phyloP scores from a whole-genome alignment of 2,888 invertebrate genomes.

The Cerastoderma edule region DNA sequence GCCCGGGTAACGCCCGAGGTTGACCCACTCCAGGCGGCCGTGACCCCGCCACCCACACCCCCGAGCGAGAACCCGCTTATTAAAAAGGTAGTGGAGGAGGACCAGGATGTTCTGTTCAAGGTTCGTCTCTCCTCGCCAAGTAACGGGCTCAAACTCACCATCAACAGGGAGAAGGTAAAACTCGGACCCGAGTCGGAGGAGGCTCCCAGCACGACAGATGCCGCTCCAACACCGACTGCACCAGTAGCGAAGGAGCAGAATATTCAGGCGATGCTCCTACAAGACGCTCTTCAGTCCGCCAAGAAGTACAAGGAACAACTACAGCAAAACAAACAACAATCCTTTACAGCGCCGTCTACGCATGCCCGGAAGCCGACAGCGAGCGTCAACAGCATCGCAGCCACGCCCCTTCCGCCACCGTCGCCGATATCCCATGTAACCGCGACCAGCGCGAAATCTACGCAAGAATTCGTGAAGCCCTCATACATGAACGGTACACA shows the following conservation, averaged over 20 bases:
- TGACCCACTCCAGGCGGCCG: constrained; percentile 42
- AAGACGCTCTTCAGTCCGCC: constrained; percentile 48
- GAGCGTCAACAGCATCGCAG: constrained; percentile 3
- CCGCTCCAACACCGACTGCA: neutral
- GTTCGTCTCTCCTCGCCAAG: constrained; percentile 38
- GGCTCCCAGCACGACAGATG: neutral
- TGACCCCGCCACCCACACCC: constrained; percentile 57
- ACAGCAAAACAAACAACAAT: constrained; percentile 28
- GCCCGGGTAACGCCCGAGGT: constrained; percentile 9
- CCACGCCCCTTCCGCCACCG: neutral
- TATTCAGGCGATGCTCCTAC: constrained; percentile 44
- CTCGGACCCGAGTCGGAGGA: neutral
- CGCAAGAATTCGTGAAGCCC: neutral
- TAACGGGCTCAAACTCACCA: constrained; percentile 45
- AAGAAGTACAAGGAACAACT: constrained; percentile 49
- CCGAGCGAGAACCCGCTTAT: constrained; percentile 35
- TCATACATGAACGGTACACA: neutral
- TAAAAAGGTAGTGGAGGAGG: constrained; percentile 27
- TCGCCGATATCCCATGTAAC: no score
- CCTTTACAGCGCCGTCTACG: neutral
- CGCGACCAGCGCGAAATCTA: no score
- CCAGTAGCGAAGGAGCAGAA: constrained; percentile 26
- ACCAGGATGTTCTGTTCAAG: constrained; percentile 40
- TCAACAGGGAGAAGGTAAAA: constrained; percentile 49
- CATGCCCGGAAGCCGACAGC: neutral